Evolutionary conservation across 2,797 vertebrate species (phyloP).

Genomic region (Danio aesculapii): DNA sequence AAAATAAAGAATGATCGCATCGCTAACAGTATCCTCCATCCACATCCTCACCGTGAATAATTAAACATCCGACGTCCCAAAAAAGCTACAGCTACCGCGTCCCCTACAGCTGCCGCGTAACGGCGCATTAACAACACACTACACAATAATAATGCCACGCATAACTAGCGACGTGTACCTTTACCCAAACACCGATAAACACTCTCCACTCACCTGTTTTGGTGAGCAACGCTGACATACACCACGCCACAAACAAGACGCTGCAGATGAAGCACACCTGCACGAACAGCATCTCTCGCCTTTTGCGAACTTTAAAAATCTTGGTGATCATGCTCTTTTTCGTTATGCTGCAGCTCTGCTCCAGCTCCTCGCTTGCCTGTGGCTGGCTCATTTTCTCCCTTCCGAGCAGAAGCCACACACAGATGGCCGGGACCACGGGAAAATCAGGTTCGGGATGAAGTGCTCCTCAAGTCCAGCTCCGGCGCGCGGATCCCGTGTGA

Average conservation of each 20-base stretch:
- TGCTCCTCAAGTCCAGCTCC: constrained; percentile 48
- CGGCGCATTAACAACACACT: neutral
- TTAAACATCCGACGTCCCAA: constrained; percentile 32
- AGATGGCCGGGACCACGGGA: constrained; percentile 52
- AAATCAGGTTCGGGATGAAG: constrained; percentile 49
- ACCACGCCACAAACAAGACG: constrained; percentile 67
- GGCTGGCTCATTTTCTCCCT: constrained; percentile 19
- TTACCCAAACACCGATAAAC: neutral
- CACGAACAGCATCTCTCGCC: constrained; percentile 68
- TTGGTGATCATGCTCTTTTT: constrained; percentile 62
- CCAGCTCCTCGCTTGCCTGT: constrained; percentile 52
- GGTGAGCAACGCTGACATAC: constrained; percentile 65
- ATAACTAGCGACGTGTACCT: neutral
- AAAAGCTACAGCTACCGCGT: neutral
- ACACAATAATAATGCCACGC: neutral
- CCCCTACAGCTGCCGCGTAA: neutral
- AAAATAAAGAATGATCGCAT: neutral
- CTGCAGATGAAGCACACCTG: constrained; percentile 70
- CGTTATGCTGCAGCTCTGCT: constrained; percentile 52
- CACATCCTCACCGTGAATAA: constrained; percentile 12
- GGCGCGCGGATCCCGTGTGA: constrained; percentile 39
- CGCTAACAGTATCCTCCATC: neutral
- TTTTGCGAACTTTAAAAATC: constrained; percentile 70
- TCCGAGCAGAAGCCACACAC: constrained; percentile 27
- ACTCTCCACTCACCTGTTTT: constrained; percentile 65